phyloP scores from a whole-genome alignment of 2,888 invertebrate species.

The Thelaira solivaga region DNA sequence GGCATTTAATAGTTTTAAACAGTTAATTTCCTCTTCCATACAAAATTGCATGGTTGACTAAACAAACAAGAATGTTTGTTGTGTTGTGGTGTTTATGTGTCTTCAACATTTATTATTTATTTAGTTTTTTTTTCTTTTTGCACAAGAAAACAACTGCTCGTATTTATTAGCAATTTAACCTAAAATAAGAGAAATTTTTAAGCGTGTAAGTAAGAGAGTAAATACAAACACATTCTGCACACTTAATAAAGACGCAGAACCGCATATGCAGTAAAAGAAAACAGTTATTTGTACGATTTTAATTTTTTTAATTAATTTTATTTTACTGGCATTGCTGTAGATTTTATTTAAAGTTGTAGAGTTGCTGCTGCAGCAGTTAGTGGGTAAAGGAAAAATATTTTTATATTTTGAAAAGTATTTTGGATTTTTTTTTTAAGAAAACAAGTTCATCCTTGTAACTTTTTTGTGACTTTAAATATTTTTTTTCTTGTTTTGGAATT shows the following conservation, averaged over 20 bases:
- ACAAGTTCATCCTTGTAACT: conserved; percentile 28
- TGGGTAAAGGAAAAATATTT: conserved; percentile 9
- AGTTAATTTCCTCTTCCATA: conserved; percentile 50
- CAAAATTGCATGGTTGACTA: conserved; percentile 54
- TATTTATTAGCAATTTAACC: conserved; percentile 50
- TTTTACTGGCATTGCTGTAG: conserved; percentile 6
- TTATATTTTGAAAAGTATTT: conserved; percentile 2
- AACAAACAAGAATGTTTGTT: conserved; percentile 52
- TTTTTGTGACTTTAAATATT: conserved; percentile 8
- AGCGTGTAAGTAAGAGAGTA: neutral
- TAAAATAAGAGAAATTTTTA: conserved; percentile 46
- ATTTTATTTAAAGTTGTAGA: conserved; percentile 8
- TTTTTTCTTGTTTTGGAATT: conserved; percentile 27
- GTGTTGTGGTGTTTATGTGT: neutral
- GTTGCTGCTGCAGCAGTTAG: neutral
- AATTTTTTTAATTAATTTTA: conserved; percentile 7
- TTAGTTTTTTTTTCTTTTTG: neutral
- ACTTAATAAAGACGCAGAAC: conserved; percentile 3
- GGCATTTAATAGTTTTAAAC: conserved; percentile 34
- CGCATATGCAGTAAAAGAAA: conserved; percentile 22
- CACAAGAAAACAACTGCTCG: no score
- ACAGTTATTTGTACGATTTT: conserved; percentile 55
- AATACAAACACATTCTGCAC: neutral
- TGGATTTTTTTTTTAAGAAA: neutral
- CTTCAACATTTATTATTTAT: conserved; percentile 39